Evolutionary conservation across 2,113 vertebrate species (phyloP).

Genomic region (Tichodroma muraria): DNA sequence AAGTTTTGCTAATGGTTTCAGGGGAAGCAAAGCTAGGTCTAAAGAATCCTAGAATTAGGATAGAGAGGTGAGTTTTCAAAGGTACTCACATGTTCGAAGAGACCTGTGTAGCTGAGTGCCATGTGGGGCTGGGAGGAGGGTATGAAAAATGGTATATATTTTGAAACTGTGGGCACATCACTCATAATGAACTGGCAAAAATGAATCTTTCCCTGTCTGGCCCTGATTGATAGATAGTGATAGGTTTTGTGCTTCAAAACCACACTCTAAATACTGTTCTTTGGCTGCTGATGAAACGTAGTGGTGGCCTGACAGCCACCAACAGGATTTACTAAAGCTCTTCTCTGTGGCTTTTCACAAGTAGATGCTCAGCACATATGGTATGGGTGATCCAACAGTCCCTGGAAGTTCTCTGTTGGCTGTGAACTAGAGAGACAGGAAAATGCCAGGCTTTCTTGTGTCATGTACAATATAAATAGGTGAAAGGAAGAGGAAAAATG

Average conservation of each 20-base stretch:
- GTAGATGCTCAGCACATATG: neutral
- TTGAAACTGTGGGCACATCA: neutral
- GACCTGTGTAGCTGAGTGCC: neutral
- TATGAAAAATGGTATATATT: neutral
- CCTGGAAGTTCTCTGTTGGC: neutral
- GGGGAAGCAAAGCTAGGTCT: neutral
- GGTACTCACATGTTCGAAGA: neutral
- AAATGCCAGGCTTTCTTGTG: neutral
- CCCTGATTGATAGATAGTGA: neutral
- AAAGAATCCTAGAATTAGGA: neutral
- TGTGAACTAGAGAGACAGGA: neutral
- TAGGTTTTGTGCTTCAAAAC: neutral
- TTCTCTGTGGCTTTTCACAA: neutral
- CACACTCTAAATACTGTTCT: neutral
- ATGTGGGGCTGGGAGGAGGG: neutral
- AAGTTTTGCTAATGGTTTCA: neutral
- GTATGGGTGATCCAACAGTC: accelerated
- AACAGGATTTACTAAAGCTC: neutral
- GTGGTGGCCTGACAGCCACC: neutral
- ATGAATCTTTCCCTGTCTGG: neutral
- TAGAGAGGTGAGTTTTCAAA: neutral
- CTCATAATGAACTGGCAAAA: neutral
- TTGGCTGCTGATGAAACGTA: neutral
- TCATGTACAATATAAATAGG: neutral
- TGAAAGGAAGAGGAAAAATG: neutral